Evolutionary conservation across 2,888 invertebrate genomes (phyloP).

Genomic region (Drosophila basisetae): DNA sequence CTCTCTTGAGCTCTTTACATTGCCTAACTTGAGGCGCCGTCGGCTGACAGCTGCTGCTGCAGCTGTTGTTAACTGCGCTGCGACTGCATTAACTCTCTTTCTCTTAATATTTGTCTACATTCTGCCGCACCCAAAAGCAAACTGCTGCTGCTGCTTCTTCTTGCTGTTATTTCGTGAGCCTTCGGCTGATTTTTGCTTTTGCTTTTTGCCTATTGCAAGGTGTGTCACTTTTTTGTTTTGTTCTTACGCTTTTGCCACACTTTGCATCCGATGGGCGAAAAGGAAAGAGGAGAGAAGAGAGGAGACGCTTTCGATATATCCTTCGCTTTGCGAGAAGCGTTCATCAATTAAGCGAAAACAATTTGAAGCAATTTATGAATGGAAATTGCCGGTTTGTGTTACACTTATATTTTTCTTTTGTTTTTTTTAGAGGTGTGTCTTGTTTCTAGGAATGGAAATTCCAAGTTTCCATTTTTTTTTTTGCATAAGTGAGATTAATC

Average conservation of each 20-base stretch:
- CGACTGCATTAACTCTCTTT: constrained; percentile 42
- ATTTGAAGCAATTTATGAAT: constrained; percentile 73
- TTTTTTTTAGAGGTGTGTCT: background rate
- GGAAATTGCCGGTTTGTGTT: constrained; percentile 55
- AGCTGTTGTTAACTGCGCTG: constrained; percentile 34
- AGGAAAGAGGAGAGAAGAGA: background rate
- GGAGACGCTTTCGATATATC: constrained; percentile 16
- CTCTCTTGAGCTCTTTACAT: constrained; percentile 30
- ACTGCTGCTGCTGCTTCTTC: constrained; percentile 13
- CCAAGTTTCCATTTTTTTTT: background rate
- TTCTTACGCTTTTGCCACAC: constrained; percentile 61
- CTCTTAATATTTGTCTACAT: constrained; percentile 30
- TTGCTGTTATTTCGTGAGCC: constrained; percentile 16
- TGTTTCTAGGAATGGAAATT: background rate
- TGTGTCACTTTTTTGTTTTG: constrained; percentile 83
- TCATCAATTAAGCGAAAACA: constrained; percentile 56
- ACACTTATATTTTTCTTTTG: constrained; percentile 2
- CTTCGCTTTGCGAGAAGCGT: constrained; percentile 24
- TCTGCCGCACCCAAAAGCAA: constrained; percentile 78
- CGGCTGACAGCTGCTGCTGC: constrained; percentile 51
- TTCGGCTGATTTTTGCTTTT: constrained; percentile 39
- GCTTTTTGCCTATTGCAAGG: constrained; percentile 56
- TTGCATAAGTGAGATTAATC: background rate
- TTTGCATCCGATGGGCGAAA: constrained; percentile 29
- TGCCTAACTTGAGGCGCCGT: constrained; percentile 74